Evolutionary conservation across 2,113 vertebrate species (phyloP).

Genomic region (Pseudonaja textilis): DNA sequence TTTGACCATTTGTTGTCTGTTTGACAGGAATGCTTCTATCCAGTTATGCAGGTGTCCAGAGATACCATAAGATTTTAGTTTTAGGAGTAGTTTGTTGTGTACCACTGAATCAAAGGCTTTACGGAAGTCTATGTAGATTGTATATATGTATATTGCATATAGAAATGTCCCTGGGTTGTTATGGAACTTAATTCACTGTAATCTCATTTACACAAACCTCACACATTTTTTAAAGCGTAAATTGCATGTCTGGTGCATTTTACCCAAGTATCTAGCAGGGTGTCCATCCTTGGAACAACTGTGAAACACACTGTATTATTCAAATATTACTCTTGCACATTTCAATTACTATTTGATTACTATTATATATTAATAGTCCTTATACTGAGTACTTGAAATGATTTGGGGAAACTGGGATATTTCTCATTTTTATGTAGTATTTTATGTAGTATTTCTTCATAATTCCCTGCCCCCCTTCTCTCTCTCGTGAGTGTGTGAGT

Average conservation of each 20-base stretch:
- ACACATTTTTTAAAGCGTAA: not conserved
- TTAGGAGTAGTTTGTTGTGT: too few relatives aligned
- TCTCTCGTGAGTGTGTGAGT: not conserved
- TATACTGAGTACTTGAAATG: not conserved
- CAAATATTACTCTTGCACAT: not conserved
- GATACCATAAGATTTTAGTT: too few relatives aligned
- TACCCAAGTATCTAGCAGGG: not conserved
- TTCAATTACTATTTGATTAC: not conserved
- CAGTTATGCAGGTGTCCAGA: too few relatives aligned
- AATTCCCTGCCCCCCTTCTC: not conserved
- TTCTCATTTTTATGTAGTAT: not conserved
- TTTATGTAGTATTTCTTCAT: not conserved
- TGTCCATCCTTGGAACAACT: not conserved
- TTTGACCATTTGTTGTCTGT: too few relatives aligned
- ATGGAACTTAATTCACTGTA: fast-evolving
- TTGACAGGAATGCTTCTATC: too few relatives aligned
- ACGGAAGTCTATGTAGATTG: too few relatives aligned
- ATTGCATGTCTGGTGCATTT: not conserved
- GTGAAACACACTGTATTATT: not conserved
- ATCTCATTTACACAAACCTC: not conserved
- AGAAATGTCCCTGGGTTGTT: not conserved
- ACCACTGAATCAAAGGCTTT: too few relatives aligned
- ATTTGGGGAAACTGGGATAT: not conserved
- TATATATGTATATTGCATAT: not conserved
- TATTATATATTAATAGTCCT: not conserved